phyloP scores from a whole-genome alignment of 2,797 vertebrate species.

The Leptodactylus fallax region DNA sequence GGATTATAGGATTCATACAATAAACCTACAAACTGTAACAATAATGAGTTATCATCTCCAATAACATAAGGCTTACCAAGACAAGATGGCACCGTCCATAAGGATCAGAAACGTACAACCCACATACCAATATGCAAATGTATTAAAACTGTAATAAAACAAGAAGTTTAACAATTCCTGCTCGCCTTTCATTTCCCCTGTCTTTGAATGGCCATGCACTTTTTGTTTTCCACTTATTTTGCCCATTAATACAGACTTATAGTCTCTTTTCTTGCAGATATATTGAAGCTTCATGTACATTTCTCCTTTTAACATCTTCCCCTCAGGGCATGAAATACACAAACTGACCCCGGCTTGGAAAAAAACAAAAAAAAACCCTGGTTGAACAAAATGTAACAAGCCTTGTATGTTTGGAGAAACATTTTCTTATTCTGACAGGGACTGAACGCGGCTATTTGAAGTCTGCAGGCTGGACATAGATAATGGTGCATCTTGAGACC shows the following conservation, averaged over 20 bases:
- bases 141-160: constrained; percentile 74
- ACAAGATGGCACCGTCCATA: background rate
- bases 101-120: constrained; percentile 67
- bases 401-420: constrained; percentile 79
- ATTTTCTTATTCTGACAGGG: constrained; percentile 88
- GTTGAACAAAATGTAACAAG: constrained; percentile 89
- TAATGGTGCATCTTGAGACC: constrained; percentile 99
- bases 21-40: background rate
- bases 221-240: constrained; percentile 80
- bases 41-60: constrained; percentile 56
- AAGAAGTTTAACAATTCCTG: constrained; percentile 58
- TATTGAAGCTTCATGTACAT: constrained; percentile 77
- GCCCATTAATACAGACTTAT: constrained; percentile 77
- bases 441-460: constrained; percentile 92
- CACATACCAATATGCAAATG: constrained; percentile 75
- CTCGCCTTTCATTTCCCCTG: constrained; percentile 75
- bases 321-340: constrained; percentile 84
- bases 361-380: constrained; percentile 80
- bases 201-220: constrained; percentile 76
- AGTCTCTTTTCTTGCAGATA: constrained; percentile 77
- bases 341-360: constrained; percentile 88
- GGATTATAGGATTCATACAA: background rate
- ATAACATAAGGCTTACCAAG: constrained; percentile 80
- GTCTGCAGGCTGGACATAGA: constrained; percentile 94
- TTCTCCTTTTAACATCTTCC: constrained; percentile 79